These are phyloP conservation scores for Drosophila eugracilis DNA, from an alignment of 1,140 invertebrate species.

Conservation along the genomic window DNA sequence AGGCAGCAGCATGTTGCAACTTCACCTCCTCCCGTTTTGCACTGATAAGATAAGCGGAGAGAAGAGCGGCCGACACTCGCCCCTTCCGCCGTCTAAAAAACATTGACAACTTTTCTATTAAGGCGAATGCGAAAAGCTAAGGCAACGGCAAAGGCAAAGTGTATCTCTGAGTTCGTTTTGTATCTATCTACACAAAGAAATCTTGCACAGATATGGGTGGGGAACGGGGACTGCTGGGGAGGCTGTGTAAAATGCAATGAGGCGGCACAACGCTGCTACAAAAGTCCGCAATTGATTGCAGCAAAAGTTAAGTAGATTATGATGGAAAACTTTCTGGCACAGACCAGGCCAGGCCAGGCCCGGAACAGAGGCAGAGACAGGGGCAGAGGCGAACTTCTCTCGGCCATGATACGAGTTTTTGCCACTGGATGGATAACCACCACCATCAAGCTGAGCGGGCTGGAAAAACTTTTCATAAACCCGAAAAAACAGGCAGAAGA, in stretches of 20 bases:
- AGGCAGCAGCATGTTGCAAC: constrained; percentile 35
- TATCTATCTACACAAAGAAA: constrained; percentile 79
- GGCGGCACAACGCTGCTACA: constrained; percentile 54
- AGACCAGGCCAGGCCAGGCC: neutral
- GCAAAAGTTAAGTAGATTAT: constrained; percentile 83
- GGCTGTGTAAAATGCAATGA: constrained; percentile 75
- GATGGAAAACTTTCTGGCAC: constrained; percentile 73
- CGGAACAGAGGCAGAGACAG: constrained; percentile 3
- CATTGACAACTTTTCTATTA: constrained; percentile 82
- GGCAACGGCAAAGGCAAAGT: constrained; percentile 7
- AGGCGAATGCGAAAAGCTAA: constrained; percentile 46
- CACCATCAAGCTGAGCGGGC: constrained; percentile 31
- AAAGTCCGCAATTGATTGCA: constrained; percentile 78
- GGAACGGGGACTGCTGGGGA: constrained; percentile 30
- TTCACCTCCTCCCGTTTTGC: constrained; percentile 3
- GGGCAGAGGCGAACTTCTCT: constrained; percentile 10
- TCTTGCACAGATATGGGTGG: constrained; percentile 47
- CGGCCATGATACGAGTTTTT: constrained; percentile 67
- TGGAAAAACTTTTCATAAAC: constrained; percentile 56
- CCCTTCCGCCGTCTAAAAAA: constrained; percentile 31
- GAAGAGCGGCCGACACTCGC: constrained; percentile 15
- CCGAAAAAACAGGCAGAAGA: constrained; percentile 20
- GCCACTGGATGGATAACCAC: constrained; percentile 46
- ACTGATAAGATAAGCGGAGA: constrained; percentile 41
- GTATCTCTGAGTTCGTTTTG: constrained; percentile 45